Base-by-base conservation (phyloP, 1,140 invertebrate genomes). In the Aphelinus certus region DNA sequence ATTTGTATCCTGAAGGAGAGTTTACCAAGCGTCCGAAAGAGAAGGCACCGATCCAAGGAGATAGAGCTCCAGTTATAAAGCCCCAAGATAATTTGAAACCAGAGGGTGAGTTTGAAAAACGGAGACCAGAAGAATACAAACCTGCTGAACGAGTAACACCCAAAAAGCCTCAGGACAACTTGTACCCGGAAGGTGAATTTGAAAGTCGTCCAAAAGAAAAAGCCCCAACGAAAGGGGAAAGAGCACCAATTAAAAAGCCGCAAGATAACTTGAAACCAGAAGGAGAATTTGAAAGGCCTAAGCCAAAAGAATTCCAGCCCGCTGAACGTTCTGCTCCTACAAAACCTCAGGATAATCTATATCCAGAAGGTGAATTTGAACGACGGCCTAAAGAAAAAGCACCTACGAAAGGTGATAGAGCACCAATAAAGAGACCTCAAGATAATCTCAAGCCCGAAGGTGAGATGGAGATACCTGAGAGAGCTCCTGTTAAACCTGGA, bases 81-180 rank as follows among this genome's bases (percentile, higher is more conserved):
- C 91, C 90, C 0, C 75, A 86, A 69, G 91, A 92, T 80, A 92
- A 92, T 81, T 80, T 91, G 1, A 85, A 82, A 76, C 86, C 86
- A 3, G 90, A 92, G 85, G 90, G 90, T 47, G 88, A 90, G 3
- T 92, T 92, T 80, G 86, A 87, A 62, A 80, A 55, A 87, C 47
- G 77, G 81, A 81, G 85, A 62, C 83, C 85, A 0, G 84, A 83
- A 4, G 86, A 82, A 77, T 85, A 71, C 63, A 77, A 80, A 69
- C 86, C 83, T 67, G 88, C 89, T 47, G 91, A 91, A 80, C 84
- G 90, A 79, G 86, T 89, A 72, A 86, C 86, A 75, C 89, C 91
- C 48, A 86, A 88, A 3, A 90, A 88, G 77, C 91, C 87, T 1
- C 86, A 90, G 80, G 91, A 94, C 83, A 92, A 93, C 80, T 83